These are phyloP conservation scores for Mormyrus proboscirostris DNA, from an alignment of 2,797 vertebrate genomes.

Conservation along the genomic window DNA sequence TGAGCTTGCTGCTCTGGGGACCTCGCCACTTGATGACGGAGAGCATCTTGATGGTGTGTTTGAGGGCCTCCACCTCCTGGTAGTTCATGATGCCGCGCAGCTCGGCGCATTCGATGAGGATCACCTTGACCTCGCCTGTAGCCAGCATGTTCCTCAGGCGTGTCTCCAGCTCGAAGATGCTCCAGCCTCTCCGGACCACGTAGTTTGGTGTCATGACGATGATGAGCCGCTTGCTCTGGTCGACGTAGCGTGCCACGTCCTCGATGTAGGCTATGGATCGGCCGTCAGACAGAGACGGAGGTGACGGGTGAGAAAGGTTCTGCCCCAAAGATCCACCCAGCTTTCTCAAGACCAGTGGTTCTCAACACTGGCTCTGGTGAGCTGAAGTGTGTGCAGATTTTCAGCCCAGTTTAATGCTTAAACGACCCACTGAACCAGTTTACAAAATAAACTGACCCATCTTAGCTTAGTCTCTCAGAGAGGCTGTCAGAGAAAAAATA, in stretches of 20 bases:
- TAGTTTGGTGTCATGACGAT: constrained; percentile 98
- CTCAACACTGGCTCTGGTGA: neutral
- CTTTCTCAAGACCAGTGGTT: constrained; percentile 17
- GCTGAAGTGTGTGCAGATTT: neutral
- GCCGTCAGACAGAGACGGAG: neutral
- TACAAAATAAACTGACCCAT: neutral
- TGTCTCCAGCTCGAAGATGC: constrained; percentile 98
- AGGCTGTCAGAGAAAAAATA: neutral
- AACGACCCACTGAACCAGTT: neutral
- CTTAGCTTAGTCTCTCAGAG: neutral
- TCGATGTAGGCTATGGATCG: constrained; percentile 85
- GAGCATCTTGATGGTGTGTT: constrained; percentile 94
- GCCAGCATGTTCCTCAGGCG: constrained; percentile 93
- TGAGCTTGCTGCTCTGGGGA: constrained; percentile 94
- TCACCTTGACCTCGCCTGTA: constrained; percentile 96
- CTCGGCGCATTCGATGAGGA: constrained; percentile 95
- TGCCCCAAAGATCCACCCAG: neutral
- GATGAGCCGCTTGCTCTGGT: constrained; percentile 96
- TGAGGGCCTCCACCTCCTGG: constrained; percentile 96
- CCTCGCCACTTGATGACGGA: constrained; percentile 96
- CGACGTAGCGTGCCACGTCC: constrained; percentile 94
- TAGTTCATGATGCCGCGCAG: constrained; percentile 98
- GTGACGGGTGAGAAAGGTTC: neutral
- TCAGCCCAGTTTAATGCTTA: neutral
- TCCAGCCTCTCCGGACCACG: constrained; percentile 94